Base-by-base conservation (phyloP, 2,888 invertebrate species). In the Hofmannophila pseudospretella region DNA sequence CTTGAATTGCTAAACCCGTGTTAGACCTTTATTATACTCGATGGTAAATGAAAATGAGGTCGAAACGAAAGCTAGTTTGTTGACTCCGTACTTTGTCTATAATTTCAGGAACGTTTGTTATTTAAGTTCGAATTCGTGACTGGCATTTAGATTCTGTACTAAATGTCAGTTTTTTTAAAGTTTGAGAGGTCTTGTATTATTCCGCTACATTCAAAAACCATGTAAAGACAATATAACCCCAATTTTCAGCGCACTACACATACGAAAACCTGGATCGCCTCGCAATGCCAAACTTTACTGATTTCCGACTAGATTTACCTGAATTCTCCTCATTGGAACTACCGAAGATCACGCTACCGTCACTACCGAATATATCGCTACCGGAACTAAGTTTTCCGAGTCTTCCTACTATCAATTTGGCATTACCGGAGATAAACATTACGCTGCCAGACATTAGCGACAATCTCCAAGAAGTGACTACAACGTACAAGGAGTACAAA, bases 211-310 rank as follows among this genome's bases (percentile, higher is more conserved):
- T n/a, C n/a, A n/a, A n/a, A n/a, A n/a, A n/a, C n/a, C n/a, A n/a
- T n/a, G 23, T 23, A 23, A 16, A 16, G 5, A 23, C 23, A 54
- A 61, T 50, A 19, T 36, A 45, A 49, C 12, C 23, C 33, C 22
- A 36, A 33, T 61, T 86, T 86, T 59, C 85, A 86, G 85, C 84
- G 39, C 75, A 79, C 75, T 85, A 85, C 82, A 77, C 81, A 13
- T 85, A 86, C 58, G 77, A 81, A 51, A 84, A 86, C 64, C 73
- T 69, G 72, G 84, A 85, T 12, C 62, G 58, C 42, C 53, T 84
- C 38, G 76, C 74, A 38, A 53, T 86, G 60, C 79, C 81, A 54
- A 81, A 82, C 68, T 80, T 86, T 69, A 81, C 77, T 47, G 75
- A 84, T 76, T 79, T 85, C 59, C 67, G 61, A 38, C 44, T 85